phyloP scores from a whole-genome alignment of 1,140 invertebrate species.

The Drosophila bocqueti region DNA sequence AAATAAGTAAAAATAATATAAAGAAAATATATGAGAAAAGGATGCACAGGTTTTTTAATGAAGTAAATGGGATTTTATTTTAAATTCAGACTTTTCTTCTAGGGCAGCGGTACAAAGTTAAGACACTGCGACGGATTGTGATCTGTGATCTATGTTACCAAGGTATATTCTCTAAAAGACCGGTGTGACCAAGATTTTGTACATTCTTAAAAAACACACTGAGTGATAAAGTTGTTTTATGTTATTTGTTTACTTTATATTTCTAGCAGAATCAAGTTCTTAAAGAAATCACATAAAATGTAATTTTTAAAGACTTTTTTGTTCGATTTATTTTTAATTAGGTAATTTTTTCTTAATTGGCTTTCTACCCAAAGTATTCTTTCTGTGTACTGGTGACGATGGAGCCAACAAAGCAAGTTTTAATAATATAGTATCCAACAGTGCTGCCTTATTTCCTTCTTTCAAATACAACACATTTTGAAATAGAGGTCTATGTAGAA shows the following conservation, averaged over 20 bases:
- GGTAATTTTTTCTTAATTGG: neutral
- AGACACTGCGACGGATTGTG: neutral
- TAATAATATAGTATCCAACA: slow-evolving; percentile 56
- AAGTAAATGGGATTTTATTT: neutral
- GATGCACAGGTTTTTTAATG: too few relatives aligned
- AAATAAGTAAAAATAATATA: too few relatives aligned
- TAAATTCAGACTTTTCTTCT: neutral
- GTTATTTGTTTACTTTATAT: too few relatives aligned
- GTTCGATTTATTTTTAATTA: too few relatives aligned
- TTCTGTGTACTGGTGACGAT: slow-evolving; percentile 21
- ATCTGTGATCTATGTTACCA: neutral
- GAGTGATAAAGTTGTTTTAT: too few relatives aligned
- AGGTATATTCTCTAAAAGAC: neutral
- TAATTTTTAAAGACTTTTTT: too few relatives aligned
- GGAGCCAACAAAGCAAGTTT: slow-evolving; percentile 46
- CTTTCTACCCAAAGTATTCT: neutral
- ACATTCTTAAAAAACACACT: too few relatives aligned
- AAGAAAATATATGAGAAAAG: neutral
- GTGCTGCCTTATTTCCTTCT: neutral
- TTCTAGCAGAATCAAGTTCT: too few relatives aligned
- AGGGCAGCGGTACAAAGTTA: neutral
- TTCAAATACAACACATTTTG: neutral
- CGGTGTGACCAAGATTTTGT: neutral
- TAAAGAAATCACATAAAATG: too few relatives aligned
- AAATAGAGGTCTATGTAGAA: neutral